Evolutionary conservation across 1,140 invertebrate genomes (phyloP).

Genomic region (Temnothorax curvispinosus): DNA sequence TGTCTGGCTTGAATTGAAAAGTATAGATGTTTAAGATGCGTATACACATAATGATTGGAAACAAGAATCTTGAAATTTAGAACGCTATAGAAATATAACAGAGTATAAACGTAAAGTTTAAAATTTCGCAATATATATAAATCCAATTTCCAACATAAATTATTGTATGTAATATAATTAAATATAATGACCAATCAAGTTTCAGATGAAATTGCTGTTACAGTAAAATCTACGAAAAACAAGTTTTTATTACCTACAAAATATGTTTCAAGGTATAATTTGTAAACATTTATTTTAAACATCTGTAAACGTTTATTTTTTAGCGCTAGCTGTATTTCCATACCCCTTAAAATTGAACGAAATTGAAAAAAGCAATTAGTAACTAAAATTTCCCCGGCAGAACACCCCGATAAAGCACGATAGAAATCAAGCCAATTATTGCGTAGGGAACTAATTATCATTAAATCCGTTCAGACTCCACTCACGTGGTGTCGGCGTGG

Average conservation of each 20-base stretch:
- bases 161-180: neutral
- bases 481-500: slow-evolving; percentile 90
- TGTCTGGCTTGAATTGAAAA: neutral
- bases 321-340: neutral
- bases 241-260: neutral
- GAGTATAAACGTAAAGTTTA: neutral
- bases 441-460: slow-evolving; percentile 28
- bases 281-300: neutral
- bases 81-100: neutral
- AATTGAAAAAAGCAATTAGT: neutral
- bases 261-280: neutral
- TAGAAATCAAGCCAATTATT: neutral
- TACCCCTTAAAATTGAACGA: neutral
- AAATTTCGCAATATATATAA: neutral
- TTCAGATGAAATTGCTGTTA: neutral
- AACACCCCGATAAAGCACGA: neutral
- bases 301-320: neutral
- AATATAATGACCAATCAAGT: neutral
- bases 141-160: neutral
- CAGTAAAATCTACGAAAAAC: neutral
- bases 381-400: neutral
- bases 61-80: neutral
- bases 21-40: neutral
- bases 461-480: slow-evolving; percentile 66
- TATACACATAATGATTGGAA: neutral